A percentile compares a stretch with the other conserved stretches of the same genome.
phyloP scores from a whole-genome alignment of 1,140 invertebrate species.

The Drosophila sp. region DNA sequence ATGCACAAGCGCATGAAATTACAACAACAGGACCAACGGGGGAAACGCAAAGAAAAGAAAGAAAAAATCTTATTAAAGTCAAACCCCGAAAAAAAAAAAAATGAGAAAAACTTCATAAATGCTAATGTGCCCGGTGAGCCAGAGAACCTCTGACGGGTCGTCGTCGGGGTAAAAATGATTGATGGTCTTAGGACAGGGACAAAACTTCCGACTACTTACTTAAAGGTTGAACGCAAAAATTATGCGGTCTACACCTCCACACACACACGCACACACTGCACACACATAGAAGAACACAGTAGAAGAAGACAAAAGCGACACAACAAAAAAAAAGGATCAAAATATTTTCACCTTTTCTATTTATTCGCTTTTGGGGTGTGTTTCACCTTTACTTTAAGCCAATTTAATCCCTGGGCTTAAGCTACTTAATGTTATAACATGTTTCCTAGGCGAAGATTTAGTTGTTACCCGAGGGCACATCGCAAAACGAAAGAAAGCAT shows the following conservation, averaged over 20 bases:
- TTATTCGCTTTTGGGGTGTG: slow-evolving; percentile 29
- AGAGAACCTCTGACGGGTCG: slow-evolving; percentile 32
- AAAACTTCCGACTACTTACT: slow-evolving; percentile 42
- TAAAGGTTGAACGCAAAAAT: slow-evolving; percentile 51
- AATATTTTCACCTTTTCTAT: slow-evolving; percentile 59
- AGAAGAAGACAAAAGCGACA: background rate
- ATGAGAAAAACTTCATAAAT: slow-evolving; percentile 68
- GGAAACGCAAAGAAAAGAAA: background rate
- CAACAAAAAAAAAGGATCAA: slow-evolving; percentile 60
- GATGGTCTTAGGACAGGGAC: slow-evolving; percentile 54
- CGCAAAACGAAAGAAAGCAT: background rate
- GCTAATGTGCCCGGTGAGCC: slow-evolving; percentile 66
- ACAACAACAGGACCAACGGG: slow-evolving; percentile 19
- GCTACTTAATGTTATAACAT: slow-evolving; percentile 72
- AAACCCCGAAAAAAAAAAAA: slow-evolving; percentile 50
- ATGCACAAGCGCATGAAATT: slow-evolving; percentile 81
- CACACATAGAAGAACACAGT: background rate
- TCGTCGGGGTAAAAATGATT: slow-evolving; percentile 63
- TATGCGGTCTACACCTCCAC: slow-evolving; percentile 44
- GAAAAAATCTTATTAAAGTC: slow-evolving; percentile 77
- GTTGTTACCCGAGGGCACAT: slow-evolving; percentile 33
- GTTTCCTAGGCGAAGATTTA: slow-evolving; percentile 53
- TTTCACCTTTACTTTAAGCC: slow-evolving; percentile 38
- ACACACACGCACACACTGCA: too few species aligned
- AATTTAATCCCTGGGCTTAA: slow-evolving; percentile 74